Percentiles rank a stretch among this genome's conserved stretches.
These are phyloP conservation scores for Synchiropus splendidus DNA, from an alignment of 2,113 vertebrate genomes.

Conservation along the genomic window DNA sequence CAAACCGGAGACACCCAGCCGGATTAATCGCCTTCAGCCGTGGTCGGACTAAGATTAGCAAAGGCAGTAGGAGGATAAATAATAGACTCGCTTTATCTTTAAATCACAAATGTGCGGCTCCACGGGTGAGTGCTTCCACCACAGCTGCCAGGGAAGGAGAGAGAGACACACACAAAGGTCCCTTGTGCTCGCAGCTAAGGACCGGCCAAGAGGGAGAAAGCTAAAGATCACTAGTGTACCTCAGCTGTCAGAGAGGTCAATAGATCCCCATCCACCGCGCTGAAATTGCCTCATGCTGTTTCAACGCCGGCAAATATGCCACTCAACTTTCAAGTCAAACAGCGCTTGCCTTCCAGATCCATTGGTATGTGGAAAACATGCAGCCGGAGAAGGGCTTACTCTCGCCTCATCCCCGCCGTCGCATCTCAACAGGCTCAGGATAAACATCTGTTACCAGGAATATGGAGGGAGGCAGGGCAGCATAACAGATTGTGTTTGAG, in stretches of 20 bases:
- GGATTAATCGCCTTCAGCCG: slow-evolving; percentile 37
- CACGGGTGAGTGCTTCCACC: slow-evolving; percentile 48
- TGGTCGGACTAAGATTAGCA: slow-evolving; percentile 29
- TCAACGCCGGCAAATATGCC: neutral
- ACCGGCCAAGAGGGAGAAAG: slow-evolving; percentile 48
- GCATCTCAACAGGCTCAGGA: slow-evolving; percentile 32
- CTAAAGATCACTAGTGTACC: slow-evolving; percentile 55
- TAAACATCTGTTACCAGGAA: slow-evolving; percentile 51
- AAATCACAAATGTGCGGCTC: slow-evolving; percentile 52
- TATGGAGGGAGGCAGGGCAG: slow-evolving; percentile 36
- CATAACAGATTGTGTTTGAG: slow-evolving; percentile 45
- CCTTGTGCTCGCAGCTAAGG: slow-evolving; percentile 50
- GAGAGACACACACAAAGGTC: slow-evolving; percentile 55
- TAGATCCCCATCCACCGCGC: slow-evolving; percentile 37
- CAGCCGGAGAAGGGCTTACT: slow-evolving; percentile 30
- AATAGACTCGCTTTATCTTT: slow-evolving; percentile 35
- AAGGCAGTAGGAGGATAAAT: slow-evolving; percentile 17
- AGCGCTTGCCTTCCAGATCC: too few species aligned
- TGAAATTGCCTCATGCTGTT: slow-evolving; percentile 5
- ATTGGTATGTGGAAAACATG: too few species aligned
- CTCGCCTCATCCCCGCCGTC: slow-evolving; percentile 29
- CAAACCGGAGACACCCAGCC: slow-evolving; percentile 22
- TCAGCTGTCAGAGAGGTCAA: slow-evolving; percentile 62
- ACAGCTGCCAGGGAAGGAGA: slow-evolving; percentile 61
- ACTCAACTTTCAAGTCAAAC: too few species aligned